Base-by-base conservation (phyloP, 2,888 invertebrate species). In the Callinectes sapidus region DNA sequence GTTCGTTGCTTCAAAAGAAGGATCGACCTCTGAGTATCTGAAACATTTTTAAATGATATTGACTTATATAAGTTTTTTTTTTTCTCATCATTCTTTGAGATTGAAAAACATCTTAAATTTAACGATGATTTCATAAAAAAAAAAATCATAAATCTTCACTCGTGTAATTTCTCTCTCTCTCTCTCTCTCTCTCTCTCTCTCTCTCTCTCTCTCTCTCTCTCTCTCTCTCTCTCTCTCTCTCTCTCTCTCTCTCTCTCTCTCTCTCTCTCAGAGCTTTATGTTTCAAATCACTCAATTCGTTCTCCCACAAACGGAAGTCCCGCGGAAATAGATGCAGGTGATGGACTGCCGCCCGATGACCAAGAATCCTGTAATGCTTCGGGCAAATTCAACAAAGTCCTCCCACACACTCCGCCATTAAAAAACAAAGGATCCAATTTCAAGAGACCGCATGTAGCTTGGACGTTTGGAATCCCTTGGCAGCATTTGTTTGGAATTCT, bases 381-480 rank as follows among this genome's bases (percentile, higher is more conserved):
- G 55, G 32, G 55, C 16, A 81, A 91, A 91, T 91, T 91, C 91
- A 91, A 89, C 81, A 13, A n/a, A 35, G 35, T 35, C 81, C 81
- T 13, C 16, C 13, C 81, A 32, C 81, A 32, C 14, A n/a, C 81
- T 14, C 32, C 32, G 10, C 81, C 35, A 81, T 81, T 14, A 81
- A 32, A 35, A 81, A 35, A 14, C 32, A 81, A 42, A n/a, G 32
- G 87, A 90, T 92, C 71, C 87, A 90, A 92, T 92, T 92, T 90
- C 87, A 71, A 87, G 86, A 81, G 90, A 61, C 71, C 92, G 86
- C 86, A 54, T 86, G 90, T 77, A 86, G 48, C 55, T 42, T 39
- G 86, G 35, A 61, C 92, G 92, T 91, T 91, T 77, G 88, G 39
- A 86, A 54, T 89, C 91, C 71, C 91, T 71, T n/a, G 91, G 55